A percentile compares a stretch with the other conserved stretches of the same genome.
phyloP scores from a whole-genome alignment of 2,797 vertebrate species.

The Liparis tanakae region DNA sequence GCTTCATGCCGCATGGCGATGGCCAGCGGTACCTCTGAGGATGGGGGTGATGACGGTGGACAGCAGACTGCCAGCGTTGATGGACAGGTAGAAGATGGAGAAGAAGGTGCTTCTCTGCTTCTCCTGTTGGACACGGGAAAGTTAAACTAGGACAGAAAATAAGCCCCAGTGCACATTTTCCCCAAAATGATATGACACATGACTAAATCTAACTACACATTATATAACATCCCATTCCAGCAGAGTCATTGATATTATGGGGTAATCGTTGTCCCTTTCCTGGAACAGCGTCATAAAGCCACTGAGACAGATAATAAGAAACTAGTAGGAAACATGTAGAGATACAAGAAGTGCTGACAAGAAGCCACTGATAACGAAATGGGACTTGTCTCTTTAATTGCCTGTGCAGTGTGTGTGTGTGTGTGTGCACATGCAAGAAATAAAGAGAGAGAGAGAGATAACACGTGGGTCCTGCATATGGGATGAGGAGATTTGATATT shows the following conservation, averaged over 20 bases:
- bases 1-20: background rate
- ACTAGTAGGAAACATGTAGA: slow-evolving; percentile 23
- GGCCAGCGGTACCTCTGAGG: slow-evolving; percentile 84
- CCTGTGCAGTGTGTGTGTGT: background rate
- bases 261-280: slow-evolving; percentile 40
- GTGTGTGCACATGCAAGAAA: no score
- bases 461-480: background rate
- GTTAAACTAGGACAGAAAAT: background rate
- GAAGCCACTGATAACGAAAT: slow-evolving; percentile 18
- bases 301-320: slow-evolving; percentile 59
- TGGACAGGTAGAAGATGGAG: slow-evolving; percentile 95
- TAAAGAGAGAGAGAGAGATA: slow-evolving; percentile 1
- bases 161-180: background rate
- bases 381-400: slow-evolving; percentile 17
- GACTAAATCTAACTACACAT: background rate
- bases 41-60: slow-evolving; percentile 93
- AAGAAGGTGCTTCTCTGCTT: slow-evolving; percentile 93
- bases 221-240: slow-evolving; percentile 5
- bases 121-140: slow-evolving; percentile 80
- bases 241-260: slow-evolving; percentile 9
- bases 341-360: slow-evolving; percentile 69
- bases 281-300: slow-evolving; percentile 57
- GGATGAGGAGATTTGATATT: background rate
- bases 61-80: slow-evolving; percentile 95
- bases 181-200: background rate